Evolutionary conservation across 2,888 invertebrate species (phyloP), one percentile per base, ranked within the genome.

Genomic region (Phengaris arion): DNA sequence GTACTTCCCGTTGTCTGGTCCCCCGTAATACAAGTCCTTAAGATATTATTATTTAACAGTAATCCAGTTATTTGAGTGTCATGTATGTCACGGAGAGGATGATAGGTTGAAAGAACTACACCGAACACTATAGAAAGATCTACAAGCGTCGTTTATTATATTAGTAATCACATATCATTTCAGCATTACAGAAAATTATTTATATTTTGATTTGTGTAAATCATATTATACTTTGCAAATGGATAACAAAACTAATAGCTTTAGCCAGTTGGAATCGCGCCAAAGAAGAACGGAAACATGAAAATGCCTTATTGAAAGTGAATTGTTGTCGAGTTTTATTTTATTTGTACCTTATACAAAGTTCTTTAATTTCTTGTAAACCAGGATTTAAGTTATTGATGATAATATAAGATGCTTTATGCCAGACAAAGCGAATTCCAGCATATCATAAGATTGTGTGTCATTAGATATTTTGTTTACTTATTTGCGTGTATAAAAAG

Each of bases 401-500:
- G 35, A 35, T 35, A 35, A 35, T 1, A 35, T 35, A 35, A 0
- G 4, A 35, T 35, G 35, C 35, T 35, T 35, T 0, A 35, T 35
- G 35, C 35, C 2, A 35, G 35, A 35, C 35, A 1, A 35, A 35
- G 4, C 35, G 35, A 35, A 35, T 35, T 2, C 35, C 5, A 9
- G 59, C 7, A 35, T 6, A 12, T 64, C 5, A 64, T 10, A 10
- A 35, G 22, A 22, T 22, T 22, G 22, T 22, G 22, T 22, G 22
- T 22, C 10, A 22, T 12, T 12, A 64, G 8, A 64, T 35, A 15
- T 7, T 35, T 35, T 22, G 15, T 15, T 64, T 52, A 48, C 51
- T 48, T 72, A 22, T 72, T 70, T 51, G 52, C 70, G 15, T 51
- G 48, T 15, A 48, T 70, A 70, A 72, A 72, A 72, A 54, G 70